Base-by-base conservation (phyloP, 2,888 invertebrate genomes). In the Nemapogon koenigi region DNA sequence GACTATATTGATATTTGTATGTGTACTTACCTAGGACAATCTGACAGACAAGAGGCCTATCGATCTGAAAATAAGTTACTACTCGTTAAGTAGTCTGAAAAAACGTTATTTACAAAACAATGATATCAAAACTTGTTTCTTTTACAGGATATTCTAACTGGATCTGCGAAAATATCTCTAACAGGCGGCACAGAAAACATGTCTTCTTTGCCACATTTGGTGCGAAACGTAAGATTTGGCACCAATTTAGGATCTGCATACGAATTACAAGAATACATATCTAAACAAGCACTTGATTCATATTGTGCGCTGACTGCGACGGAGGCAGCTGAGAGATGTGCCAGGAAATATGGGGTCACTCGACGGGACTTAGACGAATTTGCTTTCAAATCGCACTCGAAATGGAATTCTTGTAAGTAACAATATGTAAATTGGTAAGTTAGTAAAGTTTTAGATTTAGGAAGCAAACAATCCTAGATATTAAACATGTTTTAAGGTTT, bases 141-240 rank as follows among this genome's bases (percentile, higher is more conserved):
- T n/a, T 56, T 66, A n/a, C 54, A 91, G 89, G 96, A 95, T 55
- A 97, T 98, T 41, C 50, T 87, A 42, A 76, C 89, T 15, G 94
- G 94, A 33, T 88, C 88, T 44, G 88, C 94, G 2, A 84, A 90
- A 51, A 83, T 97, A 18, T 91, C 91, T 1, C 70, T 98, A 22
- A 89, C 95, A 16, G 97, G 97, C 17, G 97, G 98, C 2, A 85
- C 89, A 13, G 98, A 98, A 55, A 97, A 89, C 67, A 98, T 98
- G 98, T 94, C 94, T 10, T 88, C 90, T 50, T 76, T 89, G 3
- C 98, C 98, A 0, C 94, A 88, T 60, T 82, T 88, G 10, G 89
- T 91, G 0, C 82, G 96, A 37, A 88, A 90, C 57, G 75, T 89
- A 11, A 84, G 97, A 15, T 97, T 93, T 64, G 97, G 97, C 2